Base-by-base conservation (phyloP, 2,797 vertebrate species). In the Spinus olivaceus region DNA sequence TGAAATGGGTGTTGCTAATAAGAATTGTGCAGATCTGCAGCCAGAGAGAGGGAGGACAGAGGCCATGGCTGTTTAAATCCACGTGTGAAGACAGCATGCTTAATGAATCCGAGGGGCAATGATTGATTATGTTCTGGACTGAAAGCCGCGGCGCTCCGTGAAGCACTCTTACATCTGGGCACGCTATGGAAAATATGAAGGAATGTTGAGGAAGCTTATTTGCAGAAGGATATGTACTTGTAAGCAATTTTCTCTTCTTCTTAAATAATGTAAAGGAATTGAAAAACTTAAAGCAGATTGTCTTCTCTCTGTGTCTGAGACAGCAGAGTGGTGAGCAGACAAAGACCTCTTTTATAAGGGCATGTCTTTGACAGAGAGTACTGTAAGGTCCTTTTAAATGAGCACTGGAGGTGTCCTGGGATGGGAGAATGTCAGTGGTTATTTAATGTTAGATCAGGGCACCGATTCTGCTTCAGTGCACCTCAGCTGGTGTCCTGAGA, bases 141-240 rank as follows among this genome's bases (percentile, higher is more conserved):
- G 95, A 96, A 94, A 86, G 86, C 95, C 0, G 72, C 85, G 32
- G 87, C 90, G 28, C 93, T 81, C 84, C 46, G 61, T 80, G 88
- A 96, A 96, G 90, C 88, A 94, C 91, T 74, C 39, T 86, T 94
- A 74, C 74, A 41, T 94, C 95, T 96, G 92, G 70, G 81, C 85
- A 87, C 24, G 90, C 92, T 90, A 95, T 97, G 91, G 93, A 97
- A 97, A 97, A 86, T 82, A 95, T 93, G 95, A 97, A 97, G 96
- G 94, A 96, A 98, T 98, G 98, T 97, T 99, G 97, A 98, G 97
- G 98, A 98, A 97, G 97, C 97, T 98, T 93, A 97, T 99, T 97
- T 99, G 98, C 98, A 97, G 97, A 95, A 98, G 97, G 94, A 98
- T 98, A 97, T 98, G 98, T 91, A 91, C 97, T 92, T 95, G 98